Conservation (phyloP, 2,113 vertebrate species). For the Noctilio leporinus region DNA sequence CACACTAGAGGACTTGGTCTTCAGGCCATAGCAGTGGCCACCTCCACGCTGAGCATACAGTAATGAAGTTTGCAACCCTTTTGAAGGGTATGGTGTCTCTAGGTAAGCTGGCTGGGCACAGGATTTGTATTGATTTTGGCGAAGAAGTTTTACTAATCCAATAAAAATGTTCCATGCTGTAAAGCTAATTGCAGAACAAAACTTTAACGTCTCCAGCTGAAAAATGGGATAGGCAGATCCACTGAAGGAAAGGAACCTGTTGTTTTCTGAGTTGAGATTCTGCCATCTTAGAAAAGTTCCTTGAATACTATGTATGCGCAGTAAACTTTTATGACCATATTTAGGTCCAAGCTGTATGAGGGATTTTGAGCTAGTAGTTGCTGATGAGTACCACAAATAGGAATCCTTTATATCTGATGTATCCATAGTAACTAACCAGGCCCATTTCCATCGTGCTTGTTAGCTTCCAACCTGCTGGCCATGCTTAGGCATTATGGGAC, state of each 20-base stretch:
- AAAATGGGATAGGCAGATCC: background rate
- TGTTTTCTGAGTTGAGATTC: background rate
- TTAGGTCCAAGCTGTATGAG: conserved; percentile 12
- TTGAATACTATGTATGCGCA: background rate
- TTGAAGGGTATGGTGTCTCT: background rate
- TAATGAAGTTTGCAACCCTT: background rate
- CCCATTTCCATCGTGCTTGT: conserved; percentile 17
- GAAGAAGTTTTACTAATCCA: background rate
- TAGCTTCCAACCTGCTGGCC: conserved; percentile 40
- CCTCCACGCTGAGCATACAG: background rate
- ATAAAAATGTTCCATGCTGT: background rate
- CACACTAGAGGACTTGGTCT: background rate
- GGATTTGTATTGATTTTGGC: background rate
- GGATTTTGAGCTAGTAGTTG: conserved; percentile 16
- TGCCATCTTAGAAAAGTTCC: background rate
- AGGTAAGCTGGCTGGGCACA: background rate
- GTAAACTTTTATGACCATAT: conserved; percentile 50
- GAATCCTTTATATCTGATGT: conserved; percentile 40
- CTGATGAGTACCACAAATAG: conserved; percentile 23
- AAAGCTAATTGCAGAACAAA: conserved; percentile 33
- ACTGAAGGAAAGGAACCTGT: background rate
- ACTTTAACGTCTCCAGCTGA: conserved; percentile 2
- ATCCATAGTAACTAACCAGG: conserved; percentile 40
- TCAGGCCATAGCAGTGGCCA: background rate
- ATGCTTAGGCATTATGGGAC: background rate